phyloP scores from a whole-genome alignment of 2,113 vertebrate species.

The Chionomys nivalis region DNA sequence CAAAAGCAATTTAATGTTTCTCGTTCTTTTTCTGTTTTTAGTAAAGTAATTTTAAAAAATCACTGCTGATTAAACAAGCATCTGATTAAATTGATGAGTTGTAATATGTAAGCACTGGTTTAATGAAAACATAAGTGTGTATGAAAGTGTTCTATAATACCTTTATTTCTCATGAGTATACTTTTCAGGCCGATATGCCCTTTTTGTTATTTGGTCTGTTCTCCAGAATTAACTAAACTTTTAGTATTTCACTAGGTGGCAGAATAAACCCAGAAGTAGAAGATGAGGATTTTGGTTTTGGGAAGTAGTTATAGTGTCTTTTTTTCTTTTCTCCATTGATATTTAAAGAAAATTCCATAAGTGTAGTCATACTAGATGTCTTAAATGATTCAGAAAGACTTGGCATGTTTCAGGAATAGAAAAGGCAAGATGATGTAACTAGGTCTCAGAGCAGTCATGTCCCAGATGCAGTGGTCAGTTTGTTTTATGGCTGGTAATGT shows the following conservation, averaged over 20 bases:
- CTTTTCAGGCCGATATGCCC: neutral
- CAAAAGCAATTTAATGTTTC: conserved; percentile 32
- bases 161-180: neutral
- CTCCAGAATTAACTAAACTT: conserved; percentile 24
- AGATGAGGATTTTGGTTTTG: neutral
- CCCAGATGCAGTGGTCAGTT: neutral
- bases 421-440: neutral
- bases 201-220: neutral
- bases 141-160: neutral
- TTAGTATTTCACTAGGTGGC: conserved; percentile 75
- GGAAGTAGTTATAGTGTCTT: neutral
- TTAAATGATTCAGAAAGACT: conserved; percentile 34
- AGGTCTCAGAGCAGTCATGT: neutral
- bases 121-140: conserved; percentile 32
- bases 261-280: conserved; percentile 62
- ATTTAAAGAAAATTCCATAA: conserved; percentile 50
- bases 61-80: conserved; percentile 24
- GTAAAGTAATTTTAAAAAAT: conserved; percentile 47
- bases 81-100: conserved; percentile 47
- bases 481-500: conserved; percentile 38
- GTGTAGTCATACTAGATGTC: neutral
- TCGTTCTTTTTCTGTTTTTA: neutral
- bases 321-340: neutral
- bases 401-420: neutral
- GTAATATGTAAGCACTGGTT: conserved; percentile 18